phyloP scores from a whole-genome alignment of 2,113 vertebrate species.

The Xyrauchen texanus region DNA sequence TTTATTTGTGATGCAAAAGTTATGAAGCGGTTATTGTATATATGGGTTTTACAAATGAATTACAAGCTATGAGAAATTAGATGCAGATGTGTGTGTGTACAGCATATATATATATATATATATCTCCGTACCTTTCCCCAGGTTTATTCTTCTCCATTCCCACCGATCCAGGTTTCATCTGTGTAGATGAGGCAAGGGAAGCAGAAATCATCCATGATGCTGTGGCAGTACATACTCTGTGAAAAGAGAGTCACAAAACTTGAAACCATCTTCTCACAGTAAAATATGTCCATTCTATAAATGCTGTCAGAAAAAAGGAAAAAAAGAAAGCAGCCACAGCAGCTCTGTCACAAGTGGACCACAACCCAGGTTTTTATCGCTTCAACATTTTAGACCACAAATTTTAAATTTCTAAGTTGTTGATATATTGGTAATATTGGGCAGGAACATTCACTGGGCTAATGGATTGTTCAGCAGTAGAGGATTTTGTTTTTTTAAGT shows the following conservation, averaged over 20 bases:
- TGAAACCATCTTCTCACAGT: neutral
- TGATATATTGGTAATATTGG: no score
- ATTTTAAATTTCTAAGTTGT: no score
- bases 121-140: slow-evolving; percentile 63
- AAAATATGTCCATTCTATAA: neutral
- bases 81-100: neutral
- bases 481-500: no score
- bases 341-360: no score
- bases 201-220: slow-evolving; percentile 46
- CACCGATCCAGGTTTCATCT: slow-evolving; percentile 35
- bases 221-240: slow-evolving; percentile 55
- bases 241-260: neutral
- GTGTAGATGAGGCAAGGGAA: slow-evolving; percentile 38
- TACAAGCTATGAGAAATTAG: slow-evolving; percentile 6
- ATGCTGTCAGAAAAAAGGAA: neutral
- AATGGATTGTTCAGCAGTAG: no score
- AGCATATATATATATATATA: neutral
- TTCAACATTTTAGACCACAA: no score
- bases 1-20: no score
- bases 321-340: neutral
- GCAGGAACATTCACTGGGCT: no score
- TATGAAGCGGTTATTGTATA: no score
- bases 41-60: neutral
- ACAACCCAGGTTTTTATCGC: no score
- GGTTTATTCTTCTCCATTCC: slow-evolving; percentile 60